phyloP scores from a whole-genome alignment of 2,797 vertebrate genomes.

The Hippoglossus hippoglossus region DNA sequence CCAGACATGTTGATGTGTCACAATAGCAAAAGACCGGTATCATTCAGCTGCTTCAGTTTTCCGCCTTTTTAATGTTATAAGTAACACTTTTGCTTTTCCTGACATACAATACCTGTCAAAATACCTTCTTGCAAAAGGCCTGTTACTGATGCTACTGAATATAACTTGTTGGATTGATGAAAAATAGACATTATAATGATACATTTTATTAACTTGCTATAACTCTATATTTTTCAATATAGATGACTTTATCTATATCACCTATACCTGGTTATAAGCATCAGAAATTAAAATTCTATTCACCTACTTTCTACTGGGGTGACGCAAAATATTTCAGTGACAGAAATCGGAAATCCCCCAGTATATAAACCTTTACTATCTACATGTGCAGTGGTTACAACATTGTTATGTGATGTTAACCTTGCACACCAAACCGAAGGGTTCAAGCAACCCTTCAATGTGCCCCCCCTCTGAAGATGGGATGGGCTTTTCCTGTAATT shows the following conservation, averaged over 20 bases:
- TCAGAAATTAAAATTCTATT: no score
- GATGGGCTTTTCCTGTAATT: slow-evolving; percentile 19
- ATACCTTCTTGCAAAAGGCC: neutral
- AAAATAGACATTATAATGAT: neutral
- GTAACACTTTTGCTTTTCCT: neutral
- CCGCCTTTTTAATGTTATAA: neutral
- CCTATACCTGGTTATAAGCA: neutral
- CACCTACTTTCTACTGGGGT: neutral
- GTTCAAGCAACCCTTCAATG: slow-evolving; percentile 9
- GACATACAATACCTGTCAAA: neutral
- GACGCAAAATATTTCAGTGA: neutral
- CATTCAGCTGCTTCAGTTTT: neutral
- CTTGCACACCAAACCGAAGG: neutral
- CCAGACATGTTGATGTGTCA: neutral
- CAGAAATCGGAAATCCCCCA: neutral
- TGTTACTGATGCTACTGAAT: neutral
- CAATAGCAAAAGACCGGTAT: neutral
- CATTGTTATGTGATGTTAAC: neutral
- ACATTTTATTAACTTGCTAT: neutral
- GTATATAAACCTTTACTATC: neutral
- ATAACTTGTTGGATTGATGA: no score
- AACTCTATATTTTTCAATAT: no score
- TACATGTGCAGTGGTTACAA: neutral
- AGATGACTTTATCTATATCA: no score
- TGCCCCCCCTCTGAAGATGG: neutral